Percentiles rank a stretch among this genome's conserved stretches.
These are phyloP conservation scores for Paedocypris micromegethes DNA, from an alignment of 2,797 vertebrate genomes.

Conservation along the genomic window DNA sequence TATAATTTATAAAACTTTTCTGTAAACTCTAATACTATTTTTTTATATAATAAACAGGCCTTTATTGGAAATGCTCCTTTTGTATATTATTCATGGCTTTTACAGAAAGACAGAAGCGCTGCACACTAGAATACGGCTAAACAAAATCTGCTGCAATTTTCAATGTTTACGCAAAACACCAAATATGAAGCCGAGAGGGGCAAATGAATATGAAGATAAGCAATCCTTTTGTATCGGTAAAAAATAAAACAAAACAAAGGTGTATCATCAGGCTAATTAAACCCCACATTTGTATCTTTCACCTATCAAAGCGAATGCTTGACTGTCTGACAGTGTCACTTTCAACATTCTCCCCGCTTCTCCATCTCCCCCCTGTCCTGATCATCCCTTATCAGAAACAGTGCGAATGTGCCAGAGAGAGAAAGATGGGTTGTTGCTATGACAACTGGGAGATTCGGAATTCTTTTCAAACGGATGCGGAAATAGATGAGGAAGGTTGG, in stretches of 20 bases:
- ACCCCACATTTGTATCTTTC: slow-evolving; percentile 22
- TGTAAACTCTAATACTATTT: too few species aligned
- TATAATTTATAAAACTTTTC: too few species aligned
- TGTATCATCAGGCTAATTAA: slow-evolving; percentile 43
- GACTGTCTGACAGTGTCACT: slow-evolving; percentile 35
- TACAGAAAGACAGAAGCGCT: not conserved
- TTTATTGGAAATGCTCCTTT: too few species aligned
- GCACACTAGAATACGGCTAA: not conserved
- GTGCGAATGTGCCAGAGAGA: slow-evolving; percentile 24
- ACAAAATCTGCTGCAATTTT: not conserved
- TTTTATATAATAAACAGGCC: too few species aligned
- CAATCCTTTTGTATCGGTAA: slow-evolving; percentile 6
- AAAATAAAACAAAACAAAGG: not conserved
- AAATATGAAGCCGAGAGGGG: not conserved
- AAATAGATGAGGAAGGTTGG: slow-evolving; percentile 18
- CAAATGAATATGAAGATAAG: slow-evolving; percentile 22
- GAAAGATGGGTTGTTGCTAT: slow-evolving; percentile 44
- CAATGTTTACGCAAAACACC: not conserved
- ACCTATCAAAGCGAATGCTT: slow-evolving; percentile 19
- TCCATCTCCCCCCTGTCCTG: slow-evolving; percentile 21
- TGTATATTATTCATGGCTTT: too few species aligned
- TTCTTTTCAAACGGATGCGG: slow-evolving; percentile 11
- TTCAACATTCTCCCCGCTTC: slow-evolving; percentile 23
- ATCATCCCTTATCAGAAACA: slow-evolving; percentile 43
- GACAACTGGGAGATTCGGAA: slow-evolving; percentile 43